Conservation (phyloP, 2,113 vertebrate genomes). For the Oxyruncus cristatus region DNA sequence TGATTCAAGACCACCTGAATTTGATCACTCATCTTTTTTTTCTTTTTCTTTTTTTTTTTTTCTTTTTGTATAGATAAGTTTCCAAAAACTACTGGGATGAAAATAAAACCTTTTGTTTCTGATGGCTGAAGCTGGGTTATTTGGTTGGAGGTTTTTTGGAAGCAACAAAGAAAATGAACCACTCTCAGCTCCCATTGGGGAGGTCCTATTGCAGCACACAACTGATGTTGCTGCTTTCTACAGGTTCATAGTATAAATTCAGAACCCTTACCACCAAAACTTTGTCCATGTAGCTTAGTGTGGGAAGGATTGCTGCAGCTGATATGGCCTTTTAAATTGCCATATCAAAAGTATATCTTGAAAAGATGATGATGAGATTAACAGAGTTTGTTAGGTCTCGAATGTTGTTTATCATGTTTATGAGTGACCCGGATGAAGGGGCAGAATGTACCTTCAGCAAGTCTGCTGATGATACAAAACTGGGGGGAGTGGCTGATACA, state of each 20-base stretch:
- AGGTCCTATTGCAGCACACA: neutral
- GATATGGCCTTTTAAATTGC: neutral
- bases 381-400: neutral
- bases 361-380: neutral
- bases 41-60: neutral
- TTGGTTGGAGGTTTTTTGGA: neutral
- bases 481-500: neutral
- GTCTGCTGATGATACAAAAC: neutral
- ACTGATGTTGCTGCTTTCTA: neutral
- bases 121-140: neutral
- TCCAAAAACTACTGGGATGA: neutral
- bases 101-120: neutral
- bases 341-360: neutral
- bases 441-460: neutral
- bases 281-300: neutral
- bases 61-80: neutral
- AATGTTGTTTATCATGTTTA: neutral
- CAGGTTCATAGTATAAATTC: neutral
- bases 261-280: neutral
- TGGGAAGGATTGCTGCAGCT: neutral
- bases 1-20: neutral
- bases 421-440: neutral
- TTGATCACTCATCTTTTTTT: neutral
- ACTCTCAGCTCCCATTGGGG: neutral
- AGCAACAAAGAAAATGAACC: neutral